Evolutionary conservation across 1,140 invertebrate genomes (phyloP).

Genomic region (Drosophila tristis): DNA sequence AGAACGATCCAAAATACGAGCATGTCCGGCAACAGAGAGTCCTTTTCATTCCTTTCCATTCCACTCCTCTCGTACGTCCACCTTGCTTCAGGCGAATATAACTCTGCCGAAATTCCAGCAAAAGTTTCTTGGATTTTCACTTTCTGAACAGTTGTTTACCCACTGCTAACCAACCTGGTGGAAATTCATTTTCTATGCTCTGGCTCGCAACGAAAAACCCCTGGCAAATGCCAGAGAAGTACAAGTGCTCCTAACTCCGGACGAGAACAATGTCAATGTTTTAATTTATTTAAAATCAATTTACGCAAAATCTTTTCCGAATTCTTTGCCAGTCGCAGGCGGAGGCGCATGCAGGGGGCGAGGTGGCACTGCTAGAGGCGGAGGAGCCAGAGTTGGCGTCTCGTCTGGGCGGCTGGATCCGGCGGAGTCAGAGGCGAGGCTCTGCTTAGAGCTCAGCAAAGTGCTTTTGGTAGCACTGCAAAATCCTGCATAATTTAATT

Average conservation of each 20-base stretch:
- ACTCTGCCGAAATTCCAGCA: no score
- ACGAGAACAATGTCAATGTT: constrained; percentile 47
- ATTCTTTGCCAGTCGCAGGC: not conserved
- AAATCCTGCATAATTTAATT: constrained; percentile 74
- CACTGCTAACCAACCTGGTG: not conserved
- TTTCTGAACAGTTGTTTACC: not conserved
- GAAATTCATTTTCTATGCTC: constrained; percentile 7
- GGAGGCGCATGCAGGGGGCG: no score
- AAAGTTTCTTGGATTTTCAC: not conserved
- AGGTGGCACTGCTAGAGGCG: not conserved
- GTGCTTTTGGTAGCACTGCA: constrained; percentile 25
- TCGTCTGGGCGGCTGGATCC: no score
- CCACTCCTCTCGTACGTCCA: no score
- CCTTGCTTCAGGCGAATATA: no score
- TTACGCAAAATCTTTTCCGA: constrained; percentile 30
- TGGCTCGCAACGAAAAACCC: no score
- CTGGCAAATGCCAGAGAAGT: not conserved
- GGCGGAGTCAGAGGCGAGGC: constrained; percentile 1
- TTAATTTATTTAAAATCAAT: constrained; percentile 73
- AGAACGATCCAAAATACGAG: no score
- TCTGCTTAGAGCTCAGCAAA: constrained; percentile 11
- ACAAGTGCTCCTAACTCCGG: not conserved
- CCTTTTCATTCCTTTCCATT: no score
- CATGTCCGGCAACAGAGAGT: no score
- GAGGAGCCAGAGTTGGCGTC: no score